A percentile compares a stretch with the other conserved stretches of the same genome.
Conservation (phyloP, 2,113 vertebrate species). For the Microtus pennsylvanicus region DNA sequence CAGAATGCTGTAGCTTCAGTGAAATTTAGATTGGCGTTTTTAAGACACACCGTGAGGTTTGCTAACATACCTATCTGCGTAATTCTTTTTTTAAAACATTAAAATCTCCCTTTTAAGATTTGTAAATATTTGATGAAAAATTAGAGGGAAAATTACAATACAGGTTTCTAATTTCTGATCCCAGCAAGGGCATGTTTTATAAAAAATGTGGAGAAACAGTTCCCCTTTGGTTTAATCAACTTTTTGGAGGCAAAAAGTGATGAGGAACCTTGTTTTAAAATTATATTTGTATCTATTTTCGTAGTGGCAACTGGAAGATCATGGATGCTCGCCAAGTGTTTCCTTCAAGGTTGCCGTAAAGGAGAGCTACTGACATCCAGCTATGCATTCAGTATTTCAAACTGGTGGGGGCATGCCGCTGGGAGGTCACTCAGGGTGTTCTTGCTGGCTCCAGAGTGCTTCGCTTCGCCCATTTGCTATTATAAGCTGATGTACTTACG, state of each 20-base stretch:
- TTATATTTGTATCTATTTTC: background rate
- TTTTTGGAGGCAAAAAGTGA: conserved; percentile 57
- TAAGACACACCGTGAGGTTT: background rate
- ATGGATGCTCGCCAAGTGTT: conserved; percentile 71
- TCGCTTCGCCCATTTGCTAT: conserved; percentile 32
- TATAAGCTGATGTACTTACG: conserved; percentile 1
- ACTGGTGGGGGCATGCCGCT: background rate
- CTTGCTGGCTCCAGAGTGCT: background rate
- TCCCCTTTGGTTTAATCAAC: background rate
- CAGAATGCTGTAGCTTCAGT: background rate
- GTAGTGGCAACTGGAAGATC: conserved; percentile 55
- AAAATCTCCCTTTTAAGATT: background rate
- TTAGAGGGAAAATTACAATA: background rate
- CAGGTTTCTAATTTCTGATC: background rate
- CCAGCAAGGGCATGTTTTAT: background rate
- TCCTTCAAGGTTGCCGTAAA: conserved; percentile 70
- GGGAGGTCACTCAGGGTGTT: background rate
- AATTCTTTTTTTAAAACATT: conserved; percentile 15
- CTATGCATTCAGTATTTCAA: conserved; percentile 55
- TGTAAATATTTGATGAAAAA: background rate
- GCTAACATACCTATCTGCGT: background rate
- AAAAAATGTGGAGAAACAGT: conserved; percentile 31
- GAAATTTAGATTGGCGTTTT: conserved; percentile 51
- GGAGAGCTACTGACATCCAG: conserved; percentile 47
- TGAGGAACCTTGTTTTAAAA: conserved; percentile 24